Evolutionary conservation across 2,888 invertebrate species (phyloP).

Genomic region (Hipparchia sbordonii): DNA sequence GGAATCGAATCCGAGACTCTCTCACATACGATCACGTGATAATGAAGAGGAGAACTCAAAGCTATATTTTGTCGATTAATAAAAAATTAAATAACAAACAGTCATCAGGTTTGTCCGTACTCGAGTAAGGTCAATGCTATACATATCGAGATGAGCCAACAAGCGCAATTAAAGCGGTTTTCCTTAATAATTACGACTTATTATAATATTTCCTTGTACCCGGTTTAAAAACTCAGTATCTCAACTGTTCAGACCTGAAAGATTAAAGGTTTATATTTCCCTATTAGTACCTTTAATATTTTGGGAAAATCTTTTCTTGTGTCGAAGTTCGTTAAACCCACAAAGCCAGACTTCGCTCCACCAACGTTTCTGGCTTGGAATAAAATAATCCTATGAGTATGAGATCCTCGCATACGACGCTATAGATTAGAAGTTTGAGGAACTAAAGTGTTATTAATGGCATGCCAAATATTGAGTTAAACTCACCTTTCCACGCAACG

Average conservation of each 20-base stretch:
- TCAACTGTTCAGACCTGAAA: not conserved
- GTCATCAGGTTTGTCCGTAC: slow-evolving; percentile 1
- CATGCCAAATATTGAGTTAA: too few relatives aligned
- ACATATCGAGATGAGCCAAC: slow-evolving; percentile 22
- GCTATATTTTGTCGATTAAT: too few relatives aligned
- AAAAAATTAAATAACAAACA: too few relatives aligned
- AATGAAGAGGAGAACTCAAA: too few relatives aligned
- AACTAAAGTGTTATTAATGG: too few relatives aligned
- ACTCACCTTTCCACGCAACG: slow-evolving; percentile 95
- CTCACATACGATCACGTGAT: too few relatives aligned
- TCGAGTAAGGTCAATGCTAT: slow-evolving; percentile 24
- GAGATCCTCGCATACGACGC: too few relatives aligned
- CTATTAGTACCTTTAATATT: not conserved
- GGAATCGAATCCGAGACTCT: too few relatives aligned
- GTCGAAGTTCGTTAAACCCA: too few relatives aligned
- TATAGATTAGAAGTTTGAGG: slow-evolving; percentile 76
- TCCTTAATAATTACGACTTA: slow-evolving; percentile 28
- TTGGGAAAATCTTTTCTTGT: not conserved
- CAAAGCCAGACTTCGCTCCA: slow-evolving; percentile 89
- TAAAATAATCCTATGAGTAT: slow-evolving; percentile 77
- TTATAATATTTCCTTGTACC: slow-evolving; percentile 30
- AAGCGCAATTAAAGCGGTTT: slow-evolving; percentile 26
- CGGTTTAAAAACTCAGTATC: not conserved
- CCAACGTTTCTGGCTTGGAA: slow-evolving; percentile 95
- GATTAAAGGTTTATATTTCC: not conserved